Conservation (phyloP, 2,888 invertebrate species). For the Ectobius pallidus region DNA sequence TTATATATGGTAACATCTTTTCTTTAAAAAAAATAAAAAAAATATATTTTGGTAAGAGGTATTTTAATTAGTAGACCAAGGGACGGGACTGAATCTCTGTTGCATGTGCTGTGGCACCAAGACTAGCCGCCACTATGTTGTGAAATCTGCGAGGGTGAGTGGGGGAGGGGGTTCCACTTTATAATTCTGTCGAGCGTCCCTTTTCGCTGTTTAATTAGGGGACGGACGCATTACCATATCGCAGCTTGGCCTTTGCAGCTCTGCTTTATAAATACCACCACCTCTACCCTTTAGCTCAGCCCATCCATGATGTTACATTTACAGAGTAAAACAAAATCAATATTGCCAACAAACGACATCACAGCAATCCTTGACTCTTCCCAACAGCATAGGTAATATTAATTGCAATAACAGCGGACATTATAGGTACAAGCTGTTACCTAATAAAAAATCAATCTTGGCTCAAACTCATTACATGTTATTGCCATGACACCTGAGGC, state of each 20-base stretch:
- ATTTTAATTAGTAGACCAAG: too few relatives aligned
- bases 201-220: constrained; percentile 43
- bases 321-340: constrained; percentile 42
- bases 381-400: too few relatives aligned
- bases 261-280: constrained; percentile 41
- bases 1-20: too few relatives aligned
- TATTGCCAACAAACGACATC: constrained; percentile 30
- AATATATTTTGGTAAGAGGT: too few relatives aligned
- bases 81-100: too few relatives aligned
- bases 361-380: too few relatives aligned
- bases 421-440: too few relatives aligned
- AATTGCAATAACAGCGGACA: too few relatives aligned
- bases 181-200: constrained; percentile 42
- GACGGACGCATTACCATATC: constrained; percentile 43
- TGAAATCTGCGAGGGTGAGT: constrained; percentile 27
- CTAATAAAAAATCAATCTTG: too few relatives aligned
- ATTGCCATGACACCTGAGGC: too few relatives aligned
- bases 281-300: constrained; percentile 36
- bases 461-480: too few relatives aligned
- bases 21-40: too few relatives aligned
- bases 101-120: constrained; percentile 18
- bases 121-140: constrained; percentile 18
- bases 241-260: constrained; percentile 43
- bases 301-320: constrained; percentile 37
- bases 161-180: constrained; percentile 38